Conservation (phyloP, 2,797 vertebrate species). For the Squalus acanthias region DNA sequence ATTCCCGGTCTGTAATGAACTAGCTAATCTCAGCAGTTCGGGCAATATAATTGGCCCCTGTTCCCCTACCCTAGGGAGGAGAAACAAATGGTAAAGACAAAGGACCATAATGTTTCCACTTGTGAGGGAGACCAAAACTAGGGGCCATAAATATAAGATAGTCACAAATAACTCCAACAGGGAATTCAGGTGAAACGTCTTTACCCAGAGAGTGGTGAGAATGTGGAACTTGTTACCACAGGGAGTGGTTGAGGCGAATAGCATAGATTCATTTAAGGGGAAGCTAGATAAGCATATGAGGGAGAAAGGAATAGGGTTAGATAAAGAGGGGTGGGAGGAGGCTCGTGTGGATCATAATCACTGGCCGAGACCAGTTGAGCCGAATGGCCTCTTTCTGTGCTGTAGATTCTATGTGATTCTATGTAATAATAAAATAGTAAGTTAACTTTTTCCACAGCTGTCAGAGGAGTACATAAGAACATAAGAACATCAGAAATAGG, state of each 20-base stretch:
- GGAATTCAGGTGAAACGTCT: no score
- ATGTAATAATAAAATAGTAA: neutral
- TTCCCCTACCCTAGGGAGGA: neutral
- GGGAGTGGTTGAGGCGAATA: neutral
- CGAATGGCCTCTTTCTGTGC: neutral
- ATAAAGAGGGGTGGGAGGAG: neutral
- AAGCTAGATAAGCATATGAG: neutral
- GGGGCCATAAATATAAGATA: no score
- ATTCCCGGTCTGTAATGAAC: neutral
- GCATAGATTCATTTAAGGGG: neutral
- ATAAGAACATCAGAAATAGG: no score
- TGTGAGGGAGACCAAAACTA: neutral
- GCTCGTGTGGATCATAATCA: neutral
- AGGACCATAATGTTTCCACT: neutral
- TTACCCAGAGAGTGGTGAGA: neutral
- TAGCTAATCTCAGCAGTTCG: neutral
- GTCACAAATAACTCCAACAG: neutral
- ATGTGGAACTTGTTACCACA: neutral
- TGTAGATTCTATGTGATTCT: no score
- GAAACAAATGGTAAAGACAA: neutral
- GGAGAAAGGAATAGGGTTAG: neutral
- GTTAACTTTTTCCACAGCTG: neutral
- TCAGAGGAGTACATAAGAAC: neutral
- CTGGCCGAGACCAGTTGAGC: neutral
- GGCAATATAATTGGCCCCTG: neutral